Base-by-base conservation (phyloP, 2,113 vertebrate genomes). In the Anas platyrhynchos region DNA sequence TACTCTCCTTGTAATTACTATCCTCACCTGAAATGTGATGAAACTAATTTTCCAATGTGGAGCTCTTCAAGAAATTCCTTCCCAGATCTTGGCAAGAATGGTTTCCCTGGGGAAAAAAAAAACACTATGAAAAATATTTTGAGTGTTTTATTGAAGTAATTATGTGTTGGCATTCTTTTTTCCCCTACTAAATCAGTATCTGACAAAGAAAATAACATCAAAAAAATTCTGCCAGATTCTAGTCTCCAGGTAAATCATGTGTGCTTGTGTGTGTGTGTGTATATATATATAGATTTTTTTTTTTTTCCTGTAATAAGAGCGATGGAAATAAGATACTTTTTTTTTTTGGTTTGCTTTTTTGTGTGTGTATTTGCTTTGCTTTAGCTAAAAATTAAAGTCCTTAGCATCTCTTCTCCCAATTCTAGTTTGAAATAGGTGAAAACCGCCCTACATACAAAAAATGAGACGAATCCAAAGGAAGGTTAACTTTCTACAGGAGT, bases 11-110 rank as follows among this genome's bases (percentile, higher is more conserved):
- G 41, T 62, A 20, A 34, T 93, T 62, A 62, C 26, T 67, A 18
- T 11, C 6, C 8, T 94, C 52, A 65, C 25, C 14, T 75, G n/a
- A 50, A 10, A 36, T 27, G 20, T 46, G 32, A 41, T 63, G 11
- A 74, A 72, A 63, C 8, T 62, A 1, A 0, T 8, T 9, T 43
- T 72, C 11, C 16, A 16, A 1, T 34, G 18, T 54, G 32, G 12
- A 76, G 11, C 7, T 32, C 5, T 22, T 26, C 20, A 65, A 77
- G 25, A 52, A 62, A 66, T 69, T 76, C 7, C 10, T 85, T 79
- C 6, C 10, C 27, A 26, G 5, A 32, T 50, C 5, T 79, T 54
- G 16, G 48, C 7, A 4, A 44, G 18, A 67, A 54, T 23, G 3
- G 31, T 62, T 38, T 62, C 5, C 16, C 11, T 63, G 36, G 26